phyloP scores from a whole-genome alignment of 2,113 vertebrate species.

The Seriola quinqueradiata region DNA sequence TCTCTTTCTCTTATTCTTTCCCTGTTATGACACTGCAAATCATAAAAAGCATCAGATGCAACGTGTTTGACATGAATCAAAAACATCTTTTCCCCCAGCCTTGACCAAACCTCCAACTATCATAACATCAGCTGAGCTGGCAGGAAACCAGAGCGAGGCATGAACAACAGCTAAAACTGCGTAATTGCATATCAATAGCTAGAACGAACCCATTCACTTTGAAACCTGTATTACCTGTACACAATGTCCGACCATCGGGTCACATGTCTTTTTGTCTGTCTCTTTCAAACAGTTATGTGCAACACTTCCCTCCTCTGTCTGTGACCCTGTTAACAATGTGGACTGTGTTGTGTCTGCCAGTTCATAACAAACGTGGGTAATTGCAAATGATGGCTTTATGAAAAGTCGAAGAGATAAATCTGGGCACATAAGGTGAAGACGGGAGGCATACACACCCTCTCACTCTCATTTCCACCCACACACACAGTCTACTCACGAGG shows the following conservation, averaged over 20 bases:
- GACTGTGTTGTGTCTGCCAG: slow-evolving; percentile 17
- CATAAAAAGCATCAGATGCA: no score
- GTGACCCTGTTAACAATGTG: slow-evolving; percentile 5
- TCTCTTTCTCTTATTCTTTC: no score
- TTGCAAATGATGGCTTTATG: slow-evolving; percentile 23
- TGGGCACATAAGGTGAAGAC: slow-evolving; percentile 1
- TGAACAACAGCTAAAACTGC: not conserved
- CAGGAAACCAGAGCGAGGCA: slow-evolving; percentile 12
- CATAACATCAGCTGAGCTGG: slow-evolving; percentile 3
- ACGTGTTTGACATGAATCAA: no score
- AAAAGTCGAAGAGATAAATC: slow-evolving; percentile 7
- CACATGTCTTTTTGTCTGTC: not conserved
- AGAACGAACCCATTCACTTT: slow-evolving; percentile 30
- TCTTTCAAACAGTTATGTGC: slow-evolving; percentile 16
- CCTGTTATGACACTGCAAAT: no score
- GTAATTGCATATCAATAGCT: slow-evolving; percentile 24
- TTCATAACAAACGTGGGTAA: slow-evolving; percentile 34
- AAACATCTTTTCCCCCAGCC: no score
- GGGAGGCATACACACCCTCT: slow-evolving; percentile 11
- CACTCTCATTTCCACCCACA: slow-evolving; percentile 11
- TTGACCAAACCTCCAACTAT: not conserved
- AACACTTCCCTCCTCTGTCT: no score
- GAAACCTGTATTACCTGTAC: slow-evolving; percentile 20
- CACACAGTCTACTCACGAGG: slow-evolving; percentile 10
- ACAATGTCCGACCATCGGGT: slow-evolving; percentile 11